Conservation (phyloP, 2,888 invertebrate species). For the Spilosoma lubricipeda region DNA sequence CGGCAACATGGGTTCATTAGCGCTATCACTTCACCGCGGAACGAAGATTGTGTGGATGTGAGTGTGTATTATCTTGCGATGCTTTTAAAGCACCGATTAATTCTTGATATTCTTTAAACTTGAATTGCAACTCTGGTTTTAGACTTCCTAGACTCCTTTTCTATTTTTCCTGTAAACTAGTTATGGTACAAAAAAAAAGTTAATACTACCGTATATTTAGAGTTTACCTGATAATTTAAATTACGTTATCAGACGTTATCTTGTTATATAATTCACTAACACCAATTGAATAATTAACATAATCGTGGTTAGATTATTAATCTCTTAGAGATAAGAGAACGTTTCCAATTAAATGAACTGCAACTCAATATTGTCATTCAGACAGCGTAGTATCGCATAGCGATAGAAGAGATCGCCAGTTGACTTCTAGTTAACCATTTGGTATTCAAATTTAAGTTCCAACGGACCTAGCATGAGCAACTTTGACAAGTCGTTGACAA, state of each 20-base stretch:
- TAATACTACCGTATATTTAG: neutral
- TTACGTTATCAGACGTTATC: slow-evolving; percentile 25
- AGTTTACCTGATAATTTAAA: slow-evolving; percentile 6
- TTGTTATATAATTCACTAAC: slow-evolving; percentile 44
- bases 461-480: slow-evolving; percentile 54
- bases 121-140: slow-evolving; percentile 52
- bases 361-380: slow-evolving; percentile 53
- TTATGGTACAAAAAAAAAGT: slow-evolving; percentile 14
- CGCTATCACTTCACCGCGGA: slow-evolving; percentile 73
- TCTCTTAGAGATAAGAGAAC: slow-evolving; percentile 35
- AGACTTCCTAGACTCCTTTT: slow-evolving; percentile 61
- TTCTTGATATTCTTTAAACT: slow-evolving; percentile 63
- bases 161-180: slow-evolving; percentile 49
- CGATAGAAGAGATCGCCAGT: slow-evolving; percentile 43
- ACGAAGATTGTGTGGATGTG: slow-evolving; percentile 71
- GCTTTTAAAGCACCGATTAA: slow-evolving; percentile 80
- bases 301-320: slow-evolving; percentile 45
- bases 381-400: slow-evolving; percentile 43
- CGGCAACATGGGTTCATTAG: slow-evolving; percentile 83
- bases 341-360: slow-evolving; percentile 42
- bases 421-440: slow-evolving; percentile 59
- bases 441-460: slow-evolving; percentile 63
- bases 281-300: slow-evolving; percentile 43
- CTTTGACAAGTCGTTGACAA: slow-evolving; percentile 62
- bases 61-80: slow-evolving; percentile 74